Conservation (phyloP, 2,888 invertebrate species). For the Apamea sordens region DNA sequence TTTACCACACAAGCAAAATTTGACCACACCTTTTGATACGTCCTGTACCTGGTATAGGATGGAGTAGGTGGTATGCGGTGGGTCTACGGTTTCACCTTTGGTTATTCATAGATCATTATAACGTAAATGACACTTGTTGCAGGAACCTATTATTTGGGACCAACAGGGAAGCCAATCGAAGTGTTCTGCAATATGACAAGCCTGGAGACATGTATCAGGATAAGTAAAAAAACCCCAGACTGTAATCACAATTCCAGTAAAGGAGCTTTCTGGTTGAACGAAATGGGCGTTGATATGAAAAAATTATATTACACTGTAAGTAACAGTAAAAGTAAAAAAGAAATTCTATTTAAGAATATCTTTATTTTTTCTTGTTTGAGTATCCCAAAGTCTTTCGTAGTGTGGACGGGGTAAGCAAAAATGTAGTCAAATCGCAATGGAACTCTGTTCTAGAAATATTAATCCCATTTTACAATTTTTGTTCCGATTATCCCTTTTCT, state of each 20-base stretch:
- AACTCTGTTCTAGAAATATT: background rate
- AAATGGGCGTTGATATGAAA: conserved; percentile 14
- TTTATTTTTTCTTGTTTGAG: background rate
- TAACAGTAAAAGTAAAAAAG: too few species aligned
- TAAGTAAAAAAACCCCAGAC: background rate
- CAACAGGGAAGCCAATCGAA: background rate
- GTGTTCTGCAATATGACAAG: conserved; percentile 43
- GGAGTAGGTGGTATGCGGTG: background rate
- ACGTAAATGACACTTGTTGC: conserved; percentile 3
- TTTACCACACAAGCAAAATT: background rate
- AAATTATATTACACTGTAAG: conserved; percentile 21
- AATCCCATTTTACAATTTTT: background rate
- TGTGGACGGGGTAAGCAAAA: background rate
- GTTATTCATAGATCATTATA: too few species aligned
- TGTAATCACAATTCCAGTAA: background rate
- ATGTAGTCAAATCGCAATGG: background rate
- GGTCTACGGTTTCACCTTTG: background rate
- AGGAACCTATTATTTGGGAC: conserved; percentile 30
- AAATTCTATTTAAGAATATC: background rate
- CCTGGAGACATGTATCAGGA: conserved; percentile 21
- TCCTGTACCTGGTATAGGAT: background rate
- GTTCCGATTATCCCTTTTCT: background rate
- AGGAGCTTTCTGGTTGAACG: conserved; percentile 30
- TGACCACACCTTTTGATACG: background rate
- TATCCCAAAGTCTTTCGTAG: background rate